A percentile compares a stretch with the other conserved stretches of the same genome.
phyloP scores from a whole-genome alignment of 2,797 vertebrate species.

The Amblyopsis hoosieri region DNA sequence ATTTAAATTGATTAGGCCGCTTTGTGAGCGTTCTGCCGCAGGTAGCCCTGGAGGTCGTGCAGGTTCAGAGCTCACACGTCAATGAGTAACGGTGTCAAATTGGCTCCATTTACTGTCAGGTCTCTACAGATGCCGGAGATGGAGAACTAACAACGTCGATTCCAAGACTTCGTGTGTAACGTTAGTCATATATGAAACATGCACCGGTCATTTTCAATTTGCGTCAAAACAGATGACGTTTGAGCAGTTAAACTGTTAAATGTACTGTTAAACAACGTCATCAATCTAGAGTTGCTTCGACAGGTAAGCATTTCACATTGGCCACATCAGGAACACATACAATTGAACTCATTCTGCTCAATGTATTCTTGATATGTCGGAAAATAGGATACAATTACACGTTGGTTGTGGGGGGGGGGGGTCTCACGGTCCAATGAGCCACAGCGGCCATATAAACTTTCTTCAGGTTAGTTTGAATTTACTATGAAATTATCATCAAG shows the following conservation, averaged over 20 bases:
- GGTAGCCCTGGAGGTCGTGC: slow-evolving; percentile 37
- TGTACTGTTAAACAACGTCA: no score
- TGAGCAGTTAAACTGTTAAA: no score
- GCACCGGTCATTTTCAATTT: no score
- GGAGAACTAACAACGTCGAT: neutral
- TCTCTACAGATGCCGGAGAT: no score
- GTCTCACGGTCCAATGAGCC: neutral
- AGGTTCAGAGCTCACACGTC: slow-evolving; percentile 5
- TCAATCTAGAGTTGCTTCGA: neutral
- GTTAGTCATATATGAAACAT: no score
- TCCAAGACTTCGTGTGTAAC: no score
- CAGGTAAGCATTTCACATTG: neutral
- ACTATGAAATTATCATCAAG: no score
- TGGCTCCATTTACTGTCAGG: slow-evolving; percentile 4
- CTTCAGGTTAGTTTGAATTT: slow-evolving; percentile 1
- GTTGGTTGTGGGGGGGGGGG: no score
- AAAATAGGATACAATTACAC: neutral
- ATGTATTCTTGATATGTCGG: neutral
- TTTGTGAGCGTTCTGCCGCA: slow-evolving; percentile 32
- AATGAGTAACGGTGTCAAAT: slow-evolving; percentile 3
- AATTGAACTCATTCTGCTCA: neutral
- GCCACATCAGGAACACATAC: neutral
- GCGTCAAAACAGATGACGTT: no score
- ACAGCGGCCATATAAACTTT: slow-evolving; percentile 4
- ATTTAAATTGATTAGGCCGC: slow-evolving; percentile 50